A percentile compares a stretch with the other conserved stretches of the same genome.
These are phyloP conservation scores for Drosophila quadrilineata DNA, from an alignment of 1,140 invertebrate species.

Conservation along the genomic window DNA sequence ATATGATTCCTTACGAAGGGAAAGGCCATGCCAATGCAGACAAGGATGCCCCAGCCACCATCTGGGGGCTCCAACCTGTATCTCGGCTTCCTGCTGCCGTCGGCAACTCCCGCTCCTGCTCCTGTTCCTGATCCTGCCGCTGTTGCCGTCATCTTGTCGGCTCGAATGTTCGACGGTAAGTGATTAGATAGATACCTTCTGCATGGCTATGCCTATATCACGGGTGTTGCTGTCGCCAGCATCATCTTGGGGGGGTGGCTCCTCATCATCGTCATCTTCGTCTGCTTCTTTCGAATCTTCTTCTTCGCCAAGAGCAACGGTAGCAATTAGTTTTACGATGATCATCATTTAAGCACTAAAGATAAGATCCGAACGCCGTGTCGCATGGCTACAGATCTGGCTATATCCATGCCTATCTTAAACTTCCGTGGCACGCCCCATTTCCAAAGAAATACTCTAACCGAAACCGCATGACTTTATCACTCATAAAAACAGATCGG, in stretches of 20 bases:
- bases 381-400: background rate
- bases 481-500: too few species aligned
- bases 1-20: slow-evolving; percentile 86
- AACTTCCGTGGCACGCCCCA: slow-evolving; percentile 36
- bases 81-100: slow-evolving; percentile 13
- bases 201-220: background rate
- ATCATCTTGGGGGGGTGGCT: background rate
- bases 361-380: slow-evolving; percentile 15
- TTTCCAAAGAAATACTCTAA: too few species aligned
- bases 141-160: slow-evolving; percentile 34
- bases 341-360: slow-evolving; percentile 6
- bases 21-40: slow-evolving; percentile 83
- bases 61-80: slow-evolving; percentile 82
- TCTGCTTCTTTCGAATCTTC: slow-evolving; percentile 1
- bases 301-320: too few species aligned
- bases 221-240: too few species aligned
- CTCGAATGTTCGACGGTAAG: slow-evolving; percentile 19
- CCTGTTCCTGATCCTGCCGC: slow-evolving; percentile 11
- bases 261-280: background rate
- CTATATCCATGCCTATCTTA: too few species aligned
- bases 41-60: slow-evolving; percentile 85
- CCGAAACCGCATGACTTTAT: too few species aligned
- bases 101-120: slow-evolving; percentile 9
- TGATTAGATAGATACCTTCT: slow-evolving; percentile 9
- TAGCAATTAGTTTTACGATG: slow-evolving; percentile 25